Conservation (phyloP, 1,140 invertebrate species). For the Microplitis demolitor region DNA sequence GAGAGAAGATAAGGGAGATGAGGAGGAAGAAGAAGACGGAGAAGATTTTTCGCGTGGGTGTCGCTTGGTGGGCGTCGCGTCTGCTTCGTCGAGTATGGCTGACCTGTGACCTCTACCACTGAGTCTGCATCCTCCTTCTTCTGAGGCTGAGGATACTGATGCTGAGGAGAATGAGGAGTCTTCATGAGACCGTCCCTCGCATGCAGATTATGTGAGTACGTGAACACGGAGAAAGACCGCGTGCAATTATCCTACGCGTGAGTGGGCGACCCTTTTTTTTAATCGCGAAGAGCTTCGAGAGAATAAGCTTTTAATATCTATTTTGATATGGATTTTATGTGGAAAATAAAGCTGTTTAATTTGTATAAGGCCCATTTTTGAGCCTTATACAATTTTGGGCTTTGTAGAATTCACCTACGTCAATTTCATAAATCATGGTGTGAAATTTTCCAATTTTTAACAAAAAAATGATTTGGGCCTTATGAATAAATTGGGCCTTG, state of each 20-base stretch:
- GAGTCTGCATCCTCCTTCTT: slow-evolving; percentile 39
- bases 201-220: slow-evolving; percentile 25
- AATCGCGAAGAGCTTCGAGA: slow-evolving; percentile 15
- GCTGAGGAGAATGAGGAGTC: background rate
- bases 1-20: slow-evolving; percentile 30
- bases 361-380: no score
- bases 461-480: no score
- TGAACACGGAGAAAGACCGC: slow-evolving; percentile 40
- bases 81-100: slow-evolving; percentile 52
- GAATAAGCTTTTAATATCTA: slow-evolving; percentile 1
- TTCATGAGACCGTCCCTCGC: slow-evolving; percentile 12
- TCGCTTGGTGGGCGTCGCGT: slow-evolving; percentile 57
- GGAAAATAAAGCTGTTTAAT: no score
- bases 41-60: slow-evolving; percentile 49
- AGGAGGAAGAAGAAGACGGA: slow-evolving; percentile 23
- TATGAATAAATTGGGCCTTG: no score
- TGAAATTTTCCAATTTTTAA: no score
- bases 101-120: slow-evolving; percentile 45
- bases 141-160: slow-evolving; percentile 28
- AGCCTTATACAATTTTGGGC: no score
- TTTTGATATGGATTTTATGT: background rate
- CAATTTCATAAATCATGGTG: no score
- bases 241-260: slow-evolving; percentile 62
- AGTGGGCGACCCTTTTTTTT: slow-evolving; percentile 52
- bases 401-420: no score